Evolutionary conservation across 2,797 vertebrate species (phyloP).

Genomic region (Gobionotothen gibberifrons): DNA sequence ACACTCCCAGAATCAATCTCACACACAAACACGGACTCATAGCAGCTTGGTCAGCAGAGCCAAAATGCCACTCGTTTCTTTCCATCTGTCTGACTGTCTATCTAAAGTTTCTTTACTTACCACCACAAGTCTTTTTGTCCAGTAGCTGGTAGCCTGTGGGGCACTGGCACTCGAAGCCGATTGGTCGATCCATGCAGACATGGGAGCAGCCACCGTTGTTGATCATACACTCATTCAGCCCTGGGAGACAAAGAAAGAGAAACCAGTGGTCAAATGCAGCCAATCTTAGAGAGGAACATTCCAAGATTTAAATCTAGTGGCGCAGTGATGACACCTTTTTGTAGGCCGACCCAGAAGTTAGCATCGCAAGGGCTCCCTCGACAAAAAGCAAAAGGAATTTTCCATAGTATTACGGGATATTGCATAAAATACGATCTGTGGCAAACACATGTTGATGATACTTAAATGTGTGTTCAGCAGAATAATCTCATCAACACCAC

Average conservation of each 20-base stretch:
- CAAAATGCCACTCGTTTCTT: constrained; percentile 14
- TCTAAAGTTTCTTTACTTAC: constrained; percentile 82
- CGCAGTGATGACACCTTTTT: no score
- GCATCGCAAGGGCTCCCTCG: no score
- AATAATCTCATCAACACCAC: no score
- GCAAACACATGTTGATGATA: no score
- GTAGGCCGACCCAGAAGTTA: no score
- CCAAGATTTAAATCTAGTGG: no score
- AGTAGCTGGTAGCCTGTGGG: constrained; percentile 93
- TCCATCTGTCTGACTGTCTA: constrained; percentile 12
- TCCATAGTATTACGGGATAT: no score
- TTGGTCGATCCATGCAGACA: constrained; percentile 93
- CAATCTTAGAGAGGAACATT: constrained; percentile 2
- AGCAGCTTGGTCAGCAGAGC: constrained; percentile 15
- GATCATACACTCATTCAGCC: constrained; percentile 92
- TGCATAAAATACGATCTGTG: no score
- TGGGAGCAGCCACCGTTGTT: constrained; percentile 98
- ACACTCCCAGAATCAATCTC: background rate
- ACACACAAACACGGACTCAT: constrained; percentile 4
- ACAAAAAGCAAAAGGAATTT: no score
- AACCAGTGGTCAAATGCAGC: constrained; percentile 25
- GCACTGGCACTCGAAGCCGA: constrained; percentile 95
- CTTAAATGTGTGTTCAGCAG: no score
- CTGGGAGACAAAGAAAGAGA: constrained; percentile 76
- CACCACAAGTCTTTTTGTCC: constrained; percentile 97